Evolutionary conservation across 2,113 vertebrate genomes (phyloP).

Genomic region (Turdus rufiventris): DNA sequence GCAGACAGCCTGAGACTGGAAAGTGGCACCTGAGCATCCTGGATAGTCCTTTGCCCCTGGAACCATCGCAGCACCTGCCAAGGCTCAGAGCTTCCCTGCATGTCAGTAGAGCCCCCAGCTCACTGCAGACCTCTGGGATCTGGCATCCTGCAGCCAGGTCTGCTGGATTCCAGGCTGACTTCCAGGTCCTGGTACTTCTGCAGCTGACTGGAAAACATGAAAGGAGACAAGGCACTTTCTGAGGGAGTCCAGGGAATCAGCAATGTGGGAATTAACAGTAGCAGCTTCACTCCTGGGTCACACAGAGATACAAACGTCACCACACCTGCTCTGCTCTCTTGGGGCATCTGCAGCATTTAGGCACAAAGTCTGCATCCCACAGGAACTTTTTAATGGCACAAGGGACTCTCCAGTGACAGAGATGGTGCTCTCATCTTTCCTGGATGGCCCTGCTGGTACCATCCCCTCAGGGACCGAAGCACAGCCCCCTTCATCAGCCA

Average conservation of each 20-base stretch:
- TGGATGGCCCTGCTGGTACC: background rate
- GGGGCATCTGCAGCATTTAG: background rate
- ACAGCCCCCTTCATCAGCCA: background rate
- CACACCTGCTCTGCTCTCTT: background rate
- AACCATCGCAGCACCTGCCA: fast-evolving
- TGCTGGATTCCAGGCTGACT: background rate
- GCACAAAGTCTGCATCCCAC: background rate
- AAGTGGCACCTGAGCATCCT: background rate
- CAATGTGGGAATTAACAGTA: background rate
- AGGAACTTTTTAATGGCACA: background rate
- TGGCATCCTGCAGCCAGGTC: fast-evolving
- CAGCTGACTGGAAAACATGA: background rate
- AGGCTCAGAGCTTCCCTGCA: background rate
- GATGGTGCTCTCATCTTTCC: background rate
- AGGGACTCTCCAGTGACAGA: background rate
- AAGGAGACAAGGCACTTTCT: background rate
- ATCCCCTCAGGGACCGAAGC: fast-evolving
- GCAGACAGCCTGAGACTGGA: background rate
- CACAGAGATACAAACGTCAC: background rate
- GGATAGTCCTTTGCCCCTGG: fast-evolving
- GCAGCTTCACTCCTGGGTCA: background rate
- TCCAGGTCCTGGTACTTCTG: background rate
- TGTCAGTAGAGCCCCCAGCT: background rate
- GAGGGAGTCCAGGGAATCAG: background rate
- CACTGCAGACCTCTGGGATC: background rate